Percentiles rank a stretch among this genome's conserved stretches.
These are phyloP conservation scores for Myathropa florea DNA, from an alignment of 2,888 invertebrate genomes.

Conservation along the genomic window DNA sequence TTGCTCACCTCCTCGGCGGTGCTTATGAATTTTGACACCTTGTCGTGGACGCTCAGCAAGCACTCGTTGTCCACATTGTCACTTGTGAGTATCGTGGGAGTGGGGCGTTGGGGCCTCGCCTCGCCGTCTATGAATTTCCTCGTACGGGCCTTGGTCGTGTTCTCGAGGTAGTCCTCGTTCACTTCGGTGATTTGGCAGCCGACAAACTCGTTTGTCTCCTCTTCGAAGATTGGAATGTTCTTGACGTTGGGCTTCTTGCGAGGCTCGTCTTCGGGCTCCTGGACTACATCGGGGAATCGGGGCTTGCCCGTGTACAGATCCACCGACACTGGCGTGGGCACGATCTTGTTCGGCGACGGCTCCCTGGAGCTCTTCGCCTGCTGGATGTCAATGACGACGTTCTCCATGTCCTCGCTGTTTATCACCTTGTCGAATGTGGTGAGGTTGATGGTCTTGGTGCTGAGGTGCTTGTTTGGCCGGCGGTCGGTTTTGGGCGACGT, in stretches of 20 bases:
- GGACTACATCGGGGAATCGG: constrained; percentile 88
- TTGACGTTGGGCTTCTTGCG: constrained; percentile 80
- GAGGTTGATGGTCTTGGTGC: constrained; percentile 82
- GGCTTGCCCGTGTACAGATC: constrained; percentile 82
- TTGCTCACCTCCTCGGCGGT: constrained; percentile 81
- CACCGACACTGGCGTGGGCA: constrained; percentile 85
- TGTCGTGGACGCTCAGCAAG: constrained; percentile 85
- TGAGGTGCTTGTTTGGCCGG: constrained; percentile 80
- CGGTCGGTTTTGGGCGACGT: constrained; percentile 71
- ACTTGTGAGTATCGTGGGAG: constrained; percentile 81
- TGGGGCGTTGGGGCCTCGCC: constrained; percentile 41
- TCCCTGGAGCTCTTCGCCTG: constrained; percentile 89
- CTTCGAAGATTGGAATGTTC: constrained; percentile 83
- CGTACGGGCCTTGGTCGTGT: constrained; percentile 80
- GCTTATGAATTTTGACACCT: constrained; percentile 85
- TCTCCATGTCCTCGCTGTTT: constrained; percentile 82
- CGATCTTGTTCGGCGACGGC: constrained; percentile 87
- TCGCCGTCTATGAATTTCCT: constrained; percentile 76
- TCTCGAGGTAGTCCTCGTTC: constrained; percentile 81
- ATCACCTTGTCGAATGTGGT: constrained; percentile 81
- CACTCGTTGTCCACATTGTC: constrained; percentile 84
- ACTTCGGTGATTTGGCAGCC: constrained; percentile 83
- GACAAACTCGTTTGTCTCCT: constrained; percentile 81
- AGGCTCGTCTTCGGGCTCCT: constrained; percentile 87
- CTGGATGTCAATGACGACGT: constrained; percentile 86